Evolutionary conservation across 2,888 invertebrate genomes (phyloP).

Genomic region (Chalcosyrphus nemorum): DNA sequence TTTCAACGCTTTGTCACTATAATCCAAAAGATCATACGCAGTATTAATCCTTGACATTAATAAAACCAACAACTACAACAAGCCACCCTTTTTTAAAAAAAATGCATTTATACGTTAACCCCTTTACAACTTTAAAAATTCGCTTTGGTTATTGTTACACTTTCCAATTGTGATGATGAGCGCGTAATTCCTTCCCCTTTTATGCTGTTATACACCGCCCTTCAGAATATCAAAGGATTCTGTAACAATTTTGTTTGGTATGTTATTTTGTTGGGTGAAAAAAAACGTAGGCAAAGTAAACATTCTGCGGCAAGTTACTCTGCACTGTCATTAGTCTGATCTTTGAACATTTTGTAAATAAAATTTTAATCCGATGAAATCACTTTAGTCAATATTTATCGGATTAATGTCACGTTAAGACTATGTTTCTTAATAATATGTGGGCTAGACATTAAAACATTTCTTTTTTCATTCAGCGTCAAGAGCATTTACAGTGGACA

Average conservation of each 20-base stretch:
- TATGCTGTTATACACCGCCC: conserved; percentile 12
- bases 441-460: neutral
- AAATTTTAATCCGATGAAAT: conserved; percentile 81
- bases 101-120: conserved; percentile 8
- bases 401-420: conserved; percentile 80
- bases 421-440: conserved; percentile 35
- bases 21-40: conserved; percentile 54
- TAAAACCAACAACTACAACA: conserved; percentile 48
- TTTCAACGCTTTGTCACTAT: conserved; percentile 38
- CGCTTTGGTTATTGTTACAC: conserved; percentile 65
- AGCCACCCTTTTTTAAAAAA: conserved; percentile 27
- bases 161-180: conserved; percentile 59
- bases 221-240: conserved; percentile 41
- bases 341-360: conserved; percentile 69
- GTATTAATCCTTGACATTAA: conserved; percentile 49
- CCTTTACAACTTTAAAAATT: conserved; percentile 66
- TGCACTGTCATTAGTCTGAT: conserved; percentile 46
- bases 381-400: conserved; percentile 82
- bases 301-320: conserved; percentile 30
- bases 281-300: conserved; percentile 58
- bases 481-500: no score
- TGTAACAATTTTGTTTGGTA: conserved; percentile 57
- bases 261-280: conserved; percentile 32
- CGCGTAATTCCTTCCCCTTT: conserved; percentile 47
- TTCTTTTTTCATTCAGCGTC: neutral